phyloP scores from a whole-genome alignment of 2,113 vertebrate species.

The Tetrax tetrax region DNA sequence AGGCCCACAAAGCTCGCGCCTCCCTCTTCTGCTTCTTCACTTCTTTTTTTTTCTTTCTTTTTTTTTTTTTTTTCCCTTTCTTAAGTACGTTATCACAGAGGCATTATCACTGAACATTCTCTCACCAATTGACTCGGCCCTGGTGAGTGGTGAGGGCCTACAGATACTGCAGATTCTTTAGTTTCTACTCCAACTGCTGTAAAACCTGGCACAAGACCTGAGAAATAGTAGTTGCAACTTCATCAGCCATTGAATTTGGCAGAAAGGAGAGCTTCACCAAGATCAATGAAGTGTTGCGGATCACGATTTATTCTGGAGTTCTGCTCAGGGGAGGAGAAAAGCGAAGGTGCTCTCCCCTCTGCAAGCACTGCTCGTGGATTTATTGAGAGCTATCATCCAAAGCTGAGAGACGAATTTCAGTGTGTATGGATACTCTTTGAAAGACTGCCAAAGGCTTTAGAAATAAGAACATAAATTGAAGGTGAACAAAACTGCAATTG shows the following conservation, averaged over 20 bases:
- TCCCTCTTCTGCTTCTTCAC: no score
- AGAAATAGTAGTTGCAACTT: neutral
- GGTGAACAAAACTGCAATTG: conserved; percentile 31
- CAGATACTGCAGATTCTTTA: neutral
- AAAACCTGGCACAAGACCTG: neutral
- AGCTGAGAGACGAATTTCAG: neutral
- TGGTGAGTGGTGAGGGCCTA: no score
- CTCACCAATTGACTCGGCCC: no score
- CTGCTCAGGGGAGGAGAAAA: neutral
- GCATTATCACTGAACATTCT: no score
- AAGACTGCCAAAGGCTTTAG: conserved; percentile 54
- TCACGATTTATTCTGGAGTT: neutral
- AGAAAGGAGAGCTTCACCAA: neutral
- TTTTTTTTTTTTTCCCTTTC: no score
- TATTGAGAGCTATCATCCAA: conserved; percentile 15
- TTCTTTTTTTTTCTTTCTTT: no score
- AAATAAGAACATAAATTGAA: conserved; percentile 40
- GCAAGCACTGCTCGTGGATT: neutral
- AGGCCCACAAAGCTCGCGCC: no score
- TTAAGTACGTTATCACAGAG: no score
- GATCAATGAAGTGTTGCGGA: neutral
- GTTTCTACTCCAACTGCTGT: neutral
- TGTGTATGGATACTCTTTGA: conserved; percentile 30
- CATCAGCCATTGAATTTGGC: neutral
- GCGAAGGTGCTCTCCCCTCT: neutral